Conservation (phyloP, 1,140 invertebrate genomes). For the Dryas iulia region DNA sequence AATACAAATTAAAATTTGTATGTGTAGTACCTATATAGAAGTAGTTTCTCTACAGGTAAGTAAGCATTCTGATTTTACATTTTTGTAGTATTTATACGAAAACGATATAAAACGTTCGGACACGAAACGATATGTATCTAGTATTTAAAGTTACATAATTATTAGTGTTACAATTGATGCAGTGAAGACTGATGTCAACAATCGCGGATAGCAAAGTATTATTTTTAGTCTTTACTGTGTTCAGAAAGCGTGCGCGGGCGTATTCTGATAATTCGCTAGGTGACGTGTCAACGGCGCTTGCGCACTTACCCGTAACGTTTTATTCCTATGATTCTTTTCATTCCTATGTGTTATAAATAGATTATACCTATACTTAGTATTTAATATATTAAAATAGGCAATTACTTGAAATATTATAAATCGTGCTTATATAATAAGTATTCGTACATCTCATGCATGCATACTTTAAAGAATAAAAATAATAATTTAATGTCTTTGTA, state of each 20-base stretch:
- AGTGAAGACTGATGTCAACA: constrained; percentile 15
- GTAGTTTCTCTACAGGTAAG: too few species aligned
- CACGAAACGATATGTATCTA: constrained; percentile 6
- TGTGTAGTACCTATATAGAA: too few species aligned
- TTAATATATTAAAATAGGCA: too few species aligned
- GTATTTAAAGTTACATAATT: constrained; percentile 7
- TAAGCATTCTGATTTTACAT: too few species aligned
- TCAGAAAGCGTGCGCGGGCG: constrained; percentile 68
- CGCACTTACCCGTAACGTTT: constrained; percentile 34
- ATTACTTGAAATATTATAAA: too few species aligned
- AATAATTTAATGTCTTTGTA: constrained; percentile 17
- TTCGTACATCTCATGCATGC: neutral
- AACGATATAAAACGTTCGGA: too few species aligned
- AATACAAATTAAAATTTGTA: too few species aligned
- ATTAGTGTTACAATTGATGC: neutral
- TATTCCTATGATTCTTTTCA: constrained; percentile 7
- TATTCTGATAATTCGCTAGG: constrained; percentile 57
- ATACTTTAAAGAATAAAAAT: neutral
- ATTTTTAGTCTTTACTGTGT: constrained; percentile 62
- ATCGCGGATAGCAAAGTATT: constrained; percentile 46
- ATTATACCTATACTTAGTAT: neutral
- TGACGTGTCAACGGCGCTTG: constrained; percentile 43
- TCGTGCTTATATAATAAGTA: too few species aligned
- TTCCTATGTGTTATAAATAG: neutral
- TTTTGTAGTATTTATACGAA: too few species aligned